Conservation (phyloP, 2,888 invertebrate genomes). For the Eurytoma californica region DNA sequence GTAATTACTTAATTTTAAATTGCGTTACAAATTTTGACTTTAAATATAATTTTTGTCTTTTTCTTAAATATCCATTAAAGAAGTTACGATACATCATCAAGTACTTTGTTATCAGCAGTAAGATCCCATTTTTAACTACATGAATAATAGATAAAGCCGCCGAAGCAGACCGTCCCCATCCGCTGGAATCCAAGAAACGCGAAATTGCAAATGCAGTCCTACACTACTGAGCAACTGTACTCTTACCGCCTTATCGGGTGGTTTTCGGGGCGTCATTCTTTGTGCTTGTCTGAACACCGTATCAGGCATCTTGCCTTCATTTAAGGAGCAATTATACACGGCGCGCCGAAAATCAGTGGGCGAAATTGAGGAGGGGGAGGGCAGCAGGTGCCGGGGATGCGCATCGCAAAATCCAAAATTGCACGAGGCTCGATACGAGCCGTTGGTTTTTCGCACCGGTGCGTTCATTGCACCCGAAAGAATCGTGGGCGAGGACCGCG, state of each 20-base stretch:
- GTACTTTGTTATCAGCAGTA: too few species aligned
- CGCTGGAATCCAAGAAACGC: too few species aligned
- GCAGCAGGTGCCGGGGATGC: neutral
- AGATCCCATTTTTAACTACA: too few species aligned
- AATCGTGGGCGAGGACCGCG: conserved; percentile 24
- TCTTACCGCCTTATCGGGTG: neutral
- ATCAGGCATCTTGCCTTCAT: neutral
- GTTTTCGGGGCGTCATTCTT: neutral
- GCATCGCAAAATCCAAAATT: conserved; percentile 21
- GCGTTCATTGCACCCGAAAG: conserved; percentile 28
- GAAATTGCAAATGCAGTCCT: too few species aligned
- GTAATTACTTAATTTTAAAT: too few species aligned
- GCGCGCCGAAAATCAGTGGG: conserved; percentile 18
- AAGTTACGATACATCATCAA: too few species aligned
- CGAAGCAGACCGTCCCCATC: too few species aligned
- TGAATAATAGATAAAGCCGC: too few species aligned
- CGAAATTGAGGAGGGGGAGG: conserved; percentile 32
- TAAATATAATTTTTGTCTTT: too few species aligned
- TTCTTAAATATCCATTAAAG: too few species aligned
- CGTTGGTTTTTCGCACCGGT: conserved; percentile 4
- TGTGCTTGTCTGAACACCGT: neutral
- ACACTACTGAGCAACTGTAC: too few species aligned
- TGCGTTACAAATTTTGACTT: too few species aligned
- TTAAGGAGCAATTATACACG: conserved; percentile 22
- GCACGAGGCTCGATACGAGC: neutral